These are phyloP conservation scores for Hofmannophila pseudospretella DNA, from an alignment of 2,888 invertebrate species.

Conservation along the genomic window DNA sequence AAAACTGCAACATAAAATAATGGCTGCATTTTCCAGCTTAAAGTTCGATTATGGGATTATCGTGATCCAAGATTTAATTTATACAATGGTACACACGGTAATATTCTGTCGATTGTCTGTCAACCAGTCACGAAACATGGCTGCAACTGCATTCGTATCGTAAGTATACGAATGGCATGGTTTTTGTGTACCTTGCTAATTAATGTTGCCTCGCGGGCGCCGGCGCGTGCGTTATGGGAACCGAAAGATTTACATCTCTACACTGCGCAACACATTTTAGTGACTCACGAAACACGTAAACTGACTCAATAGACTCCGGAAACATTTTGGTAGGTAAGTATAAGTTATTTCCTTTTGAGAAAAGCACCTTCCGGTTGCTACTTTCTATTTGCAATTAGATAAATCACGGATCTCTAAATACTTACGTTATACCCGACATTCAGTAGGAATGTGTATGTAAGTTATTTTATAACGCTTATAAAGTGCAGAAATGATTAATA, in stretches of 20 bases:
- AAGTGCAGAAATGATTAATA: background rate
- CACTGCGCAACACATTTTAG: constrained; percentile 9
- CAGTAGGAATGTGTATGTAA: background rate
- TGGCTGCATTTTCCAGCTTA: background rate
- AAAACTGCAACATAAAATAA: constrained; percentile 11
- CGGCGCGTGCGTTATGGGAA: constrained; percentile 14
- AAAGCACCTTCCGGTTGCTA: too few species aligned
- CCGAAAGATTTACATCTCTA: constrained; percentile 13
- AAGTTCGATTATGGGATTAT: constrained; percentile 6
- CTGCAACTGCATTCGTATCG: constrained; percentile 11
- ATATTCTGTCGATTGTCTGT: constrained; percentile 19
- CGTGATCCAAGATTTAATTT: constrained; percentile 24
- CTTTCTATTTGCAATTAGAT: too few species aligned
- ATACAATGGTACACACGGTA: constrained; percentile 16
- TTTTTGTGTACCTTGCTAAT: constrained; percentile 19
- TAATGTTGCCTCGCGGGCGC: constrained; percentile 10
- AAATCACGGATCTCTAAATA: too few species aligned
- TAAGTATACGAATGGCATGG: constrained; percentile 11
- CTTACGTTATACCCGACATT: too few species aligned
- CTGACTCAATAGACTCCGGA: constrained; percentile 3
- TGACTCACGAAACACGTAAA: constrained; percentile 13
- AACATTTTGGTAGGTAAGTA: background rate
- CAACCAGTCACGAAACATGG: constrained; percentile 29
- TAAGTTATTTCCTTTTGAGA: too few species aligned
- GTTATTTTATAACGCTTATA: background rate